Base-by-base conservation (phyloP, 2,888 invertebrate species). In the Dermolepida albohirtum region DNA sequence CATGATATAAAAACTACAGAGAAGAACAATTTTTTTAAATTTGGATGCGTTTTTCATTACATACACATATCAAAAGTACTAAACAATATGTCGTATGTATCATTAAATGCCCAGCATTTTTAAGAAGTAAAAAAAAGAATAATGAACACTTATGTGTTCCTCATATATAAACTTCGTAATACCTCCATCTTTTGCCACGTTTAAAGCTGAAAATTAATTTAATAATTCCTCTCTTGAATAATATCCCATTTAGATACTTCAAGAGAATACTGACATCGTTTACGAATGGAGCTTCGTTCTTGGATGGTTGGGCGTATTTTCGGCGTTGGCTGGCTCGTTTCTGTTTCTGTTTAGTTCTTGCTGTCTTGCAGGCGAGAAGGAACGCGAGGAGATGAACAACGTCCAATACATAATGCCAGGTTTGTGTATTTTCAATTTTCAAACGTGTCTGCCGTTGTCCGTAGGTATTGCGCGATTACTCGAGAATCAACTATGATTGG, bases 331-430 rank as follows among this genome's bases (percentile, higher is more conserved):
- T 74, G 90, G 91, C 75, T 89, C 92, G 76, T 87, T 92, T 76
- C 84, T 93, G 76, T 93, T 94, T 87, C 89, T 93, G 87, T 90
- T 91, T 76, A 91, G 92, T 67, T 91, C 92, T 73, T 89, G 91
- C 81, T 93, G 92, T 83, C 87, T 94, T 76, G 88, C 90, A 81
- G 89, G 89, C 83, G 94, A 94, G 84, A 89, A 90, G 77, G 89
- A 89, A 73, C 88, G 89, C 75, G 91, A 92, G 80, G 88, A 88
- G 79, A 88, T 91, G 81, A 88, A 88, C 83, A 93, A 93, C 84
- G 91, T 93, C 86, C 93, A 93, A 85, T 94, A 94, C 88, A 91
- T 94, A 80, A 93, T 93, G 92, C 93, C 93, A 91, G 93, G 93
- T 93, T 76, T 72, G 79, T 72, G 65, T 69, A 68, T 75, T 75